Conservation (phyloP, 1,140 invertebrate genomes). For the Druon quercuslanigerum region DNA sequence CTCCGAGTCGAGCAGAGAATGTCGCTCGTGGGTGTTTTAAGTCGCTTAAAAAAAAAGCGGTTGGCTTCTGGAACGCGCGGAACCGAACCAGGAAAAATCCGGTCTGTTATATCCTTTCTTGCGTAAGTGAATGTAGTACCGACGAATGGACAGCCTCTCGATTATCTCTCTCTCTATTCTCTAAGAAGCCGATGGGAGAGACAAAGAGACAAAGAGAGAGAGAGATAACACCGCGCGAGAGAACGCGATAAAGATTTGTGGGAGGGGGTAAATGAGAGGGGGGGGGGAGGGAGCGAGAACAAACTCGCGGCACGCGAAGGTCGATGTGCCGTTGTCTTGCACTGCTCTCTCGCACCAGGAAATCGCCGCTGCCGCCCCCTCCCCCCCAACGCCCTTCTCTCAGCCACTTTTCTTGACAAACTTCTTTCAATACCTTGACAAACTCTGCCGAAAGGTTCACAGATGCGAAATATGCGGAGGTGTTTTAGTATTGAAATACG, state of each 20-base stretch:
- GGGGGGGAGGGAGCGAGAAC: conserved; percentile 4
- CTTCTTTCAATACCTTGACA: background rate
- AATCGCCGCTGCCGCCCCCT: conserved; percentile 54
- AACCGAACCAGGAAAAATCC: conserved; percentile 16
- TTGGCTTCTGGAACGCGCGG: background rate
- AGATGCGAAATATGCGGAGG: too few species aligned
- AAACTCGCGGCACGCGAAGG: conserved; percentile 52
- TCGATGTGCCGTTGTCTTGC: conserved; percentile 59
- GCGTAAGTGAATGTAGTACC: conserved; percentile 37
- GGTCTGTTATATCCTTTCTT: conserved; percentile 38
- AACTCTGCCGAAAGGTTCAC: background rate
- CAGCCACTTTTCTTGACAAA: background rate
- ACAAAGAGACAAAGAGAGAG: background rate
- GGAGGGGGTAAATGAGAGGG: background rate
- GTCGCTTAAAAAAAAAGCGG: background rate
- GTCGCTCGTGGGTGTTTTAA: background rate
- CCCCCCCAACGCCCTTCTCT: conserved; percentile 19
- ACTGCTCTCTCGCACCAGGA: conserved; percentile 47
- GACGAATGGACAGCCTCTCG: background rate
- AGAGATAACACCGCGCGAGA: background rate
- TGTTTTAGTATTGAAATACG: too few species aligned
- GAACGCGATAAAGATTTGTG: background rate
- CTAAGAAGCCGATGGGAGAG: background rate
- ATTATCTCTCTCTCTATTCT: background rate
- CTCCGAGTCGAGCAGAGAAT: background rate